Base-by-base conservation (phyloP, 2,113 vertebrate species). In the Esox niger region DNA sequence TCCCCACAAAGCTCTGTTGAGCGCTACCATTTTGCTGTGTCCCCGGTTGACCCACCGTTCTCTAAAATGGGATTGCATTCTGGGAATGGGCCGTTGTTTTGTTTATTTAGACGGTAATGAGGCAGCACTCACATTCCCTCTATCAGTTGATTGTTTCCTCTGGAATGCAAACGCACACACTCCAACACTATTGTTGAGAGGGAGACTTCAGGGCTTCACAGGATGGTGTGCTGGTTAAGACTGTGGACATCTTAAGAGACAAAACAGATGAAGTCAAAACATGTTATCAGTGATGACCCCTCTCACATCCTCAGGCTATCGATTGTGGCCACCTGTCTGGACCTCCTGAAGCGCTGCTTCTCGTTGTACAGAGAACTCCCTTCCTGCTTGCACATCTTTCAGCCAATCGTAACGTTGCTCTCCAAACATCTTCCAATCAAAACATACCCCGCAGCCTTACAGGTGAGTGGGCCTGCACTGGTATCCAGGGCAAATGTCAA, bases 311-410 rank as follows among this genome's bases (percentile, higher is more conserved):
- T 21, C 86, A 98, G 97, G 83, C 83, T 98, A 60, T 93, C 86
- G 0, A 95, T 94, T 70, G 29, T 97, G 61, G 90, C 90, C 0
- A 70, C 90, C 4, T 93, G 94, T 74, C 85, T 98, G 79, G 92
- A 93, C 62, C 83, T 99, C 72, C 77, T 95, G 75, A 92, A 91
- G 83, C 91, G 71, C 57, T 94, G 93, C 49, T 84, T 88, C 38
- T 30, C 21, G 23, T 69, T 93, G 26, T 98, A 97, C 64, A 75
- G 87, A n/a, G 47, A 91, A 0, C 88, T 95, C 58, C 71, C 90
- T 0, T 90, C 93, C 0, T 95, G 94, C 73, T 74, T 68, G 0
- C 84, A 91, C 84, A 77, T 98, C 79, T 73, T 90, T 60, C 76
- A 80, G 78, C 94, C 97, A 63, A 78, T 98, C 68, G 80, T 56